Evolutionary conservation across 2,113 vertebrate species (phyloP).

Genomic region (Antechinus stuartii): DNA sequence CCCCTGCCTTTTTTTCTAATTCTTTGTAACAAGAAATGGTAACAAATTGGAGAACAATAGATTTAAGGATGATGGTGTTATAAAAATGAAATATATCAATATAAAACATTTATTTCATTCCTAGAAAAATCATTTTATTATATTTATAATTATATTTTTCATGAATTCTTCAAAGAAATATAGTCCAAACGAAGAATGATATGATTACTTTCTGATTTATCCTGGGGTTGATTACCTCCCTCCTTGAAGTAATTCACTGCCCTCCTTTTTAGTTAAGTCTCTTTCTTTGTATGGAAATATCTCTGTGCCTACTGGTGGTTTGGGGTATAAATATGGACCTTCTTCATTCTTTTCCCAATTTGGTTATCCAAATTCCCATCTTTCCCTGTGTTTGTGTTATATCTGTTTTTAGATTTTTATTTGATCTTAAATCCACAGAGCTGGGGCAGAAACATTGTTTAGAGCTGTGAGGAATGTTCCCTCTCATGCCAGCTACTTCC

Average conservation of each 20-base stretch:
- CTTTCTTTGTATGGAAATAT: not conserved
- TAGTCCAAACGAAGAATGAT: not conserved
- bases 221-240: not conserved
- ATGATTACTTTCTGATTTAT: not conserved
- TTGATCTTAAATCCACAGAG: not conserved
- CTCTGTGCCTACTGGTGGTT: not conserved
- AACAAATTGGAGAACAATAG: not conserved
- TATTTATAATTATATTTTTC: not conserved
- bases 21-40: not conserved
- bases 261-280: not conserved
- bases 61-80: not conserved
- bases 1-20: not conserved
- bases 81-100: not conserved
- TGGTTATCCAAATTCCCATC: not conserved
- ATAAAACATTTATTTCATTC: not conserved
- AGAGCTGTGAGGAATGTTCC: not conserved
- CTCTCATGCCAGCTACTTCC: not conserved
- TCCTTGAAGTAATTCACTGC: not conserved
- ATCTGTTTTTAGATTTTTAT: not conserved
- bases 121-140: not conserved
- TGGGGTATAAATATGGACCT: not conserved
- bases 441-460: not conserved
- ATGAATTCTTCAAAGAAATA: not conserved
- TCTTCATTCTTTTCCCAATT: not conserved
- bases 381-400: not conserved